Evolutionary conservation across 2,888 invertebrate species (phyloP), one percentile per base, ranked within the genome.

Genomic region (Vandiemenella viatica): DNA sequence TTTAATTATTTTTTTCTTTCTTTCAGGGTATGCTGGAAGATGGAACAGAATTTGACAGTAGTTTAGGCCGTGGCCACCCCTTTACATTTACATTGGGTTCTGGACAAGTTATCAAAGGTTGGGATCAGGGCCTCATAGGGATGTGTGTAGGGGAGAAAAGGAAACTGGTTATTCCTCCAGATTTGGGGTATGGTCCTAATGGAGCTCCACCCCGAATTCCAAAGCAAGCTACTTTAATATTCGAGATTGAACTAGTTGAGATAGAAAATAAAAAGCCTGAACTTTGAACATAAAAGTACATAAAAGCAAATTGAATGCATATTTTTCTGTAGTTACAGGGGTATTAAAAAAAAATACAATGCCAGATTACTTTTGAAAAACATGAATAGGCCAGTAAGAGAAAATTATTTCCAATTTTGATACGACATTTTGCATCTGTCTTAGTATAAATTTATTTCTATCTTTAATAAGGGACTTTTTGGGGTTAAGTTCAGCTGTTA

Each of bases 71-170:
- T 55, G 79, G 77, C 19, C 75, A 81, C 55, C 85, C 87, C 1
- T 74, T 90, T 51, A 79, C 80, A 10, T 88, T 91, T 61, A 85
- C 83, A 2, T 68, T 91, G 48, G 89, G 90, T 38, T 73, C 77
- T 3, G 86, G 86, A 1, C 88, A 89, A 67, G 89, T 89, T 3
- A 90, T 91, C 56, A 85, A 84, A 65, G 90, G 90, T 37, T 90
- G 89, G 90, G 90, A 91, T 58, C 86, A 88, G 68, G 90, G 90
- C 0, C 70, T 91, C 1, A 69, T 89, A 52, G 85, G 83, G 23
- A 54, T 89, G 87, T 90, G 89, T 67, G 83, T 81, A 62, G 87
- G 87, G 38, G 89, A 91, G 64, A 83, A 85, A 62, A 73, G 90
- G 46, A 87, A 85, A 61, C 68, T 91, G 37, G 83, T 88, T 4